Conservation (phyloP, 2,113 vertebrate species). For the Xenotilapia leptura region DNA sequence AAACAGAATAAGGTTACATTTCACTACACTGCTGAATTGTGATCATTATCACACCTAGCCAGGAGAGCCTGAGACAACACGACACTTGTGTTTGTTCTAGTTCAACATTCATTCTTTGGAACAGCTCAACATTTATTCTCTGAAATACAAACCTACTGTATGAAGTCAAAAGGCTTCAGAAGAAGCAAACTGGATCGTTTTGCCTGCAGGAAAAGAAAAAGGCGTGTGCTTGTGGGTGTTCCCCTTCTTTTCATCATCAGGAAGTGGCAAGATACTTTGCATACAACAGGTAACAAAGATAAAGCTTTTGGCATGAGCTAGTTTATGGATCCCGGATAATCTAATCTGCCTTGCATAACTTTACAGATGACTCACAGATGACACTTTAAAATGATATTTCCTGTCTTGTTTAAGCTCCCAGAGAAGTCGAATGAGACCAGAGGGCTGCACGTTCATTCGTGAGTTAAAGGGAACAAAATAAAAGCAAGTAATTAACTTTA, state of each 20-base stretch:
- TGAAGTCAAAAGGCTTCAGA: neutral
- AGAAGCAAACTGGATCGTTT: neutral
- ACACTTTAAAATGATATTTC: neutral
- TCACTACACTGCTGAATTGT: neutral
- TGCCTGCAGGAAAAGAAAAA: neutral
- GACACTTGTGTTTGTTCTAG: neutral
- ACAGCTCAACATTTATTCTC: neutral
- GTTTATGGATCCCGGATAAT: neutral
- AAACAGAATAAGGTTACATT: neutral
- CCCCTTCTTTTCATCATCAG: slow-evolving; percentile 28
- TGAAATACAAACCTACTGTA: neutral
- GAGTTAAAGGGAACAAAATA: neutral
- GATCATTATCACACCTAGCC: neutral
- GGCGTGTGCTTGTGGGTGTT: neutral
- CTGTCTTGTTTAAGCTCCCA: neutral
- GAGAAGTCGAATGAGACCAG: neutral
- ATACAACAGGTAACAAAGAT: neutral
- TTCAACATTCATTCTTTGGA: neutral
- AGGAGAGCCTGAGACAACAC: neutral
- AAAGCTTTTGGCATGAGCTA: neutral
- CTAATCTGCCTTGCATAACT: neutral
- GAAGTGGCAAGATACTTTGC: slow-evolving; percentile 25
- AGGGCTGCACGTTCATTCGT: neutral
- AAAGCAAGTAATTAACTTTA: neutral
- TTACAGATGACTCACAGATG: neutral